phyloP scores from a whole-genome alignment of 2,888 invertebrate species.

The Dasysyrphus albostriatus region DNA sequence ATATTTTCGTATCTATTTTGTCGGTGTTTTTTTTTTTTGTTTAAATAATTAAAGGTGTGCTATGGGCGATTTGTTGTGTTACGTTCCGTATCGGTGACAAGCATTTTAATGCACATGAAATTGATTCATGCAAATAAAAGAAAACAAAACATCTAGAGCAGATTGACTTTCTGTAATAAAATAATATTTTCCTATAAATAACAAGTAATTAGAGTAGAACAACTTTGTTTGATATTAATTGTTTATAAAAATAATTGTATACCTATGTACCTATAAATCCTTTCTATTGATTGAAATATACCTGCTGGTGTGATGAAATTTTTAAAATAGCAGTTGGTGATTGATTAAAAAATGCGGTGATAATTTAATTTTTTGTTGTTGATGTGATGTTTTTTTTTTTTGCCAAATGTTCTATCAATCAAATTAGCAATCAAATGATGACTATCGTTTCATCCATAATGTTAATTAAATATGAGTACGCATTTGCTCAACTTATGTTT shows the following conservation, averaged over 20 bases:
- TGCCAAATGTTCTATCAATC: background rate
- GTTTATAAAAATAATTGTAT: background rate
- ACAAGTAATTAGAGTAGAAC: background rate
- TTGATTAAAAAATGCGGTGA: too few relatives aligned
- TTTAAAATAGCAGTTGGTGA: background rate
- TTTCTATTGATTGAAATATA: background rate
- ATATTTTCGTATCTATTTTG: slow-evolving; percentile 13
- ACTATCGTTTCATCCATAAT: background rate
- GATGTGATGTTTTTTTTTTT: background rate
- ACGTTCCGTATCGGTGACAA: slow-evolving; percentile 9
- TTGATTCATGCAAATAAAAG: slow-evolving; percentile 25
- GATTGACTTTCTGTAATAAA: slow-evolving; percentile 1
- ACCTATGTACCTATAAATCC: background rate
- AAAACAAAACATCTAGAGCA: slow-evolving; percentile 11
- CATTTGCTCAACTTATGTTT: background rate
- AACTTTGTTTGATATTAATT: background rate
- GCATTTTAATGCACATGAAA: slow-evolving; percentile 26
- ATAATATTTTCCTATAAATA: background rate
- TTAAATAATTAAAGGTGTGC: slow-evolving; percentile 39
- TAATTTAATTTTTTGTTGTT: background rate
- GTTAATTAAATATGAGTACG: background rate
- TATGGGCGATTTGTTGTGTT: slow-evolving; percentile 28
- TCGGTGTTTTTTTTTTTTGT: slow-evolving; percentile 13
- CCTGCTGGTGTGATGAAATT: background rate
- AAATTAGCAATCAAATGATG: slow-evolving; percentile 3